Percentiles rank a stretch among this genome's conserved stretches.
phyloP scores from a whole-genome alignment of 1,140 invertebrate genomes.

The Bombus impatiens region DNA sequence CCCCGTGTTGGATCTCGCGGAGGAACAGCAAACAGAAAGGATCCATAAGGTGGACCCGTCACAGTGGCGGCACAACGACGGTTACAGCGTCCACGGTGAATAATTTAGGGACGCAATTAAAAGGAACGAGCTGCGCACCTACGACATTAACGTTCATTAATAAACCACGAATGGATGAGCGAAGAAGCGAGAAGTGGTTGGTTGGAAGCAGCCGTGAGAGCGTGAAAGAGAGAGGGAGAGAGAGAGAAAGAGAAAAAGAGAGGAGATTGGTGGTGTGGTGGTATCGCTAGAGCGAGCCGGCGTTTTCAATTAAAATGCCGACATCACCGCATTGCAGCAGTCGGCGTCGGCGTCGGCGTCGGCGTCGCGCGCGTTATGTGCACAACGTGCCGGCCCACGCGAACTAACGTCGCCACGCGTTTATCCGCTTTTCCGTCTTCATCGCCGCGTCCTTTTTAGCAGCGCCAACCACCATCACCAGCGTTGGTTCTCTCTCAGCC shows the following conservation, averaged over 20 bases:
- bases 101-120: conserved; percentile 57
- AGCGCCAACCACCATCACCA: not conserved
- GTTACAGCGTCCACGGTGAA: conserved; percentile 33
- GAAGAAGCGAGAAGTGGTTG: conserved; percentile 50
- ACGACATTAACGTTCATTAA: conserved; percentile 57
- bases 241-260: not conserved
- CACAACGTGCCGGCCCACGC: conserved; percentile 39
- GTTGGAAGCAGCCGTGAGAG: not conserved
- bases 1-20: conserved; percentile 11
- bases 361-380: conserved; percentile 37
- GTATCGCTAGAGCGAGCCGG: conserved; percentile 55
- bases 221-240: not conserved
- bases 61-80: not conserved
- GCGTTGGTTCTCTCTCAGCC: too few relatives aligned
- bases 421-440: conserved; percentile 43
- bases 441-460: conserved; percentile 31
- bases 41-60: not conserved
- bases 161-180: conserved; percentile 58
- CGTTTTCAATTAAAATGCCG: conserved; percentile 74
- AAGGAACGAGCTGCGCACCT: conserved; percentile 43
- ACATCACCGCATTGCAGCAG: conserved; percentile 69
- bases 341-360: conserved; percentile 46
- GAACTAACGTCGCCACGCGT: conserved; percentile 21
- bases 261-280: not conserved
- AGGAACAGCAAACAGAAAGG: too few relatives aligned